Percentiles rank a stretch among this genome's conserved stretches.
Conservation (phyloP, 2,888 invertebrate species). For the Sisyra nigra region DNA sequence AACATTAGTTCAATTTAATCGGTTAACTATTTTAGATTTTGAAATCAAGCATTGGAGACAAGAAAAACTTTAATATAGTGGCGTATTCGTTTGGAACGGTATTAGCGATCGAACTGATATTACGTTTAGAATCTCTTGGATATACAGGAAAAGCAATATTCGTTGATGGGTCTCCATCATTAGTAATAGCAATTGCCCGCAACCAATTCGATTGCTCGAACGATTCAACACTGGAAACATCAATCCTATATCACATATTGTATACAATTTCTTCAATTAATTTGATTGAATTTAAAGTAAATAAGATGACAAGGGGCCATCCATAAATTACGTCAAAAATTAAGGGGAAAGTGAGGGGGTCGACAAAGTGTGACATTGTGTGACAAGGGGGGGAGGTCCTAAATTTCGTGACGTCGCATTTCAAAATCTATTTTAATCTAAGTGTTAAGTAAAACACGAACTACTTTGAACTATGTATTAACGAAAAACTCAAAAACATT, state of each 20-base stretch:
- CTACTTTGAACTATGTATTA: too few species aligned
- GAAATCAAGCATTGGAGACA: conserved; percentile 32
- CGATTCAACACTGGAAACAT: conserved; percentile 35
- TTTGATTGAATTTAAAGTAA: conserved; percentile 24
- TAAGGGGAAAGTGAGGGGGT: too few species aligned
- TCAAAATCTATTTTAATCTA: too few species aligned
- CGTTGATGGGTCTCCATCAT: conserved; percentile 68
- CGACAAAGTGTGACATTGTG: too few species aligned
- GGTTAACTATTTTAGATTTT: conserved; percentile 31
- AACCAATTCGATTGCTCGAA: conserved; percentile 28
- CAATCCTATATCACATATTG: conserved; percentile 33
- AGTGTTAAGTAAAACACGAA: too few species aligned
- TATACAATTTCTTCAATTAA: conserved; percentile 29
- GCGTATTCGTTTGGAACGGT: conserved; percentile 83
- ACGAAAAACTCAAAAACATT: too few species aligned
- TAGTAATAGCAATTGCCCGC: conserved; percentile 34
- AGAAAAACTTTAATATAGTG: conserved; percentile 49
- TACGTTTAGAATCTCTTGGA: conserved; percentile 50
- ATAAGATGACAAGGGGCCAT: too few species aligned
- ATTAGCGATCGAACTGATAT: conserved; percentile 60
- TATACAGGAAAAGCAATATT: conserved; percentile 46
- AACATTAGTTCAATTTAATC: not conserved
- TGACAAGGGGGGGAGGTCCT: too few species aligned
- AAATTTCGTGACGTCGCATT: too few species aligned
- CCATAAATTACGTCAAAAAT: too few species aligned